phyloP scores from a whole-genome alignment of 2,888 invertebrate genomes.

The Synanthedon andrenaeformis region DNA sequence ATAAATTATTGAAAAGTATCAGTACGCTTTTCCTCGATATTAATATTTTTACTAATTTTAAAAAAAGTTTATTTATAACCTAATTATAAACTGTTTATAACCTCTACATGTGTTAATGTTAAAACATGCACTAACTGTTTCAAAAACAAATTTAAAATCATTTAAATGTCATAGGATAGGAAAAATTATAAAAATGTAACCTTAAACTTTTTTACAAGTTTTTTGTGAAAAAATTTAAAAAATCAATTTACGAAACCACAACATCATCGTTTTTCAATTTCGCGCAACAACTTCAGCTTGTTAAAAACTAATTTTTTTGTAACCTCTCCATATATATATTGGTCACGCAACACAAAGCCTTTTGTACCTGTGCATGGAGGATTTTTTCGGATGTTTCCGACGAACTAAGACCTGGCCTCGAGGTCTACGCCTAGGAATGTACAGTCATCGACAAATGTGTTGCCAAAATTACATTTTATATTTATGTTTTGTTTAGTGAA shows the following conservation, averaged over 20 bases:
- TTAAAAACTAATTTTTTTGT: slow-evolving; percentile 14
- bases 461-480: too few relatives aligned
- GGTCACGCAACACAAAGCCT: slow-evolving; percentile 26
- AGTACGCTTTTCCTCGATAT: too few relatives aligned
- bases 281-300: slow-evolving; percentile 20
- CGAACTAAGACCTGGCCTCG: slow-evolving; percentile 12
- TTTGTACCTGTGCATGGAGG: slow-evolving; percentile 34
- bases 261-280: slow-evolving; percentile 35
- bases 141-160: too few relatives aligned
- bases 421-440: slow-evolving; percentile 35
- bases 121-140: too few relatives aligned
- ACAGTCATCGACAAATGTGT: slow-evolving; percentile 13
- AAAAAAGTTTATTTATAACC: too few relatives aligned
- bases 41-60: too few relatives aligned
- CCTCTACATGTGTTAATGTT: too few relatives aligned
- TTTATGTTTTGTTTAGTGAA: neutral
- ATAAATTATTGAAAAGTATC: too few relatives aligned
- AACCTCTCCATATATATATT: slow-evolving; percentile 16
- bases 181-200: too few relatives aligned
- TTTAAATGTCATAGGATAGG: too few relatives aligned
- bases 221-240: neutral
- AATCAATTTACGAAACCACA: neutral
- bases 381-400: slow-evolving; percentile 29
- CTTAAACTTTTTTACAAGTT: too few relatives aligned
- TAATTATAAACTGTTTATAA: too few relatives aligned